Evolutionary conservation across 2,888 invertebrate species (phyloP).

Genomic region (Argynnis bischoffii): DNA sequence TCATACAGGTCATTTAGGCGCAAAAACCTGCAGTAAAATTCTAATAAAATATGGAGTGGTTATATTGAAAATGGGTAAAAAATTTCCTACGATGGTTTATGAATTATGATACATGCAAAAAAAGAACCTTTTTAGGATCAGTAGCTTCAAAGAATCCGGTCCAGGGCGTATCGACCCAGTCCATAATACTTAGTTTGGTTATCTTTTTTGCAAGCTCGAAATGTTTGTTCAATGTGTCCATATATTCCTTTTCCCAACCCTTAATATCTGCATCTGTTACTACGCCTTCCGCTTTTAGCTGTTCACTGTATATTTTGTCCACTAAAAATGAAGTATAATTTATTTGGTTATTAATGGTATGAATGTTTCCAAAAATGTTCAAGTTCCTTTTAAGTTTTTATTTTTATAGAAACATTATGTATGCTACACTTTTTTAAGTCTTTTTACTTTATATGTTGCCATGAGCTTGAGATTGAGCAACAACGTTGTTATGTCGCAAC

Average conservation of each 20-base stretch:
- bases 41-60: not conserved
- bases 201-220: conserved; percentile 74
- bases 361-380: not conserved
- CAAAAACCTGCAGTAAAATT: no score
- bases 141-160: conserved; percentile 92
- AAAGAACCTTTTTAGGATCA: conserved; percentile 86
- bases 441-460: not conserved
- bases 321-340: conserved; percentile 57
- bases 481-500: not conserved
- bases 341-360: not conserved
- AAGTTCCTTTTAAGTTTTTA: not conserved
- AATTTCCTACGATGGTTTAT: not conserved
- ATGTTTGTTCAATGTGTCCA: conserved; percentile 67
- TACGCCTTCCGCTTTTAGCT: conserved; percentile 87
- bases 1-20: not conserved
- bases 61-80: not conserved
- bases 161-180: conserved; percentile 99
- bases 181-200: conserved; percentile 86
- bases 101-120: not conserved
- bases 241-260: conserved; percentile 70
- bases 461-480: not conserved
- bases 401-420: not conserved
- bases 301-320: conserved; percentile 87
- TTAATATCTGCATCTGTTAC: conserved; percentile 87
- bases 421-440: not conserved